A percentile compares a stretch with the other conserved stretches of the same genome.
These are phyloP conservation scores for Macropis europaea DNA, from an alignment of 2,888 invertebrate genomes.

Conservation along the genomic window DNA sequence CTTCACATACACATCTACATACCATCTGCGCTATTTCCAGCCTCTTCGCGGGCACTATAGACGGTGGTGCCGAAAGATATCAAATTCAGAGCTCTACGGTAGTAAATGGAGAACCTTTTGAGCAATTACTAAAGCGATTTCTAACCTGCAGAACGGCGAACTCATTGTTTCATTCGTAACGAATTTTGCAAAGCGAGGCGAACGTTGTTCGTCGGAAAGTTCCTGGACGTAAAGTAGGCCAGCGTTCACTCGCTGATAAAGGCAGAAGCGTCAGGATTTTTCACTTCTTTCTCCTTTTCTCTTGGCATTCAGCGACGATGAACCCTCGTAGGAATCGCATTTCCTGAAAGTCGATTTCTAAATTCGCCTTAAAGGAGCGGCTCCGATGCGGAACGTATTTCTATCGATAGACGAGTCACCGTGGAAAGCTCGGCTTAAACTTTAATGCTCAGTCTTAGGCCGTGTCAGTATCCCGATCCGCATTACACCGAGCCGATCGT, in stretches of 20 bases:
- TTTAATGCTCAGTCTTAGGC: conserved; percentile 56
- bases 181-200: too few species aligned
- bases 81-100: too few species aligned
- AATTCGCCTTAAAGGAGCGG: conserved; percentile 6
- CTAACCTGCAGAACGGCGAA: too few species aligned
- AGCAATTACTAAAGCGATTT: too few species aligned
- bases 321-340: conserved; percentile 15
- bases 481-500: conserved; percentile 57
- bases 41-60: too few species aligned
- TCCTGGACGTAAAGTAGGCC: background rate
- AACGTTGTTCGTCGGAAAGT: background rate
- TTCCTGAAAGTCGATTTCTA: conserved; percentile 35
- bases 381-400: conserved; percentile 45
- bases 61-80: too few species aligned
- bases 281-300: background rate
- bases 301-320: background rate
- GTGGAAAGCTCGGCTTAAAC: conserved; percentile 60
- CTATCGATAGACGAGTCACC: conserved; percentile 47
- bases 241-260: conserved; percentile 6
- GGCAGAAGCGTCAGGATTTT: conserved; percentile 1
- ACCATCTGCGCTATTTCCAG: too few species aligned
- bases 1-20: too few species aligned
- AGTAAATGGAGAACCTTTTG: too few species aligned
- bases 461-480: conserved; percentile 56
- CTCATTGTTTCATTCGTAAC: background rate